These are phyloP conservation scores for Hirtodrosophila duncani DNA, from an alignment of 2,888 invertebrate species.

Conservation along the genomic window DNA sequence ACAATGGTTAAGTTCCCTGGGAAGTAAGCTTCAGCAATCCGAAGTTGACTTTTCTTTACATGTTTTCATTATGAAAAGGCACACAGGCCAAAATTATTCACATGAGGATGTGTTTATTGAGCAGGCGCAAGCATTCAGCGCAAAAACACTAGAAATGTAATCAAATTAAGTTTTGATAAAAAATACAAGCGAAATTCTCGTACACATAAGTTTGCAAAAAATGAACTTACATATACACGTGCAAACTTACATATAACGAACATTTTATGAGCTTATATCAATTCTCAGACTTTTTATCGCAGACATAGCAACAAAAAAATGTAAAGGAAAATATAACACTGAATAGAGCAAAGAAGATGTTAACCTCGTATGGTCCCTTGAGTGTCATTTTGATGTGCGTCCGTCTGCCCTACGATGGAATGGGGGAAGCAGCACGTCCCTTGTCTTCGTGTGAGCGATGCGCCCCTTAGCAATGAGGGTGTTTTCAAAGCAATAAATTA, in stretches of 20 bases:
- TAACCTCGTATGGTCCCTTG: constrained; percentile 61
- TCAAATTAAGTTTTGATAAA: constrained; percentile 13
- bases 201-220: too few relatives aligned
- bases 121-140: too few relatives aligned
- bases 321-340: constrained; percentile 42
- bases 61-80: too few relatives aligned
- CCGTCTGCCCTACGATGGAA: constrained; percentile 33
- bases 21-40: too few relatives aligned
- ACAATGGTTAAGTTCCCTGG: too few relatives aligned
- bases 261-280: constrained; percentile 67
- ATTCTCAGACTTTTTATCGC: constrained; percentile 64
- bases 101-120: too few relatives aligned
- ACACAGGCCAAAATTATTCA: too few relatives aligned
- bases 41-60: too few relatives aligned
- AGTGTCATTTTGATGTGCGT: constrained; percentile 70
- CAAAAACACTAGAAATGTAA: constrained; percentile 21
- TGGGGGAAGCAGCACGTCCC: constrained; percentile 20
- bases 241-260: constrained; percentile 27
- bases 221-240: too few relatives aligned
- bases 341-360: constrained; percentile 50
- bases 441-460: constrained; percentile 26
- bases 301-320: constrained; percentile 36
- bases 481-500: constrained; percentile 68
- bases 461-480: constrained; percentile 40
- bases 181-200: too few relatives aligned